A percentile compares a stretch with the other conserved stretches of the same genome.
These are phyloP conservation scores for Cydia splendana DNA, from an alignment of 1,140 invertebrate genomes.

Conservation along the genomic window DNA sequence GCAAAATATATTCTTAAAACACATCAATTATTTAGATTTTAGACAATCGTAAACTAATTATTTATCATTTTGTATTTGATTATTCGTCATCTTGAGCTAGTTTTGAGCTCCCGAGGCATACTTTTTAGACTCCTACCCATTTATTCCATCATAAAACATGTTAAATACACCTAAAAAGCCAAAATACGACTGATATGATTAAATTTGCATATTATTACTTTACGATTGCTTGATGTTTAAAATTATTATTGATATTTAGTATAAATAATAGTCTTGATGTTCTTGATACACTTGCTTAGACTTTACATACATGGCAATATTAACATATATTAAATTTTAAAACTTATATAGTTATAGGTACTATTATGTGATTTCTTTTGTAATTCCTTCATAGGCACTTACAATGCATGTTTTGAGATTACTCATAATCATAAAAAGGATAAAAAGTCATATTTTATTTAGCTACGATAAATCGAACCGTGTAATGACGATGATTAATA, in stretches of 20 bases:
- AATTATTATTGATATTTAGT: conserved; percentile 17
- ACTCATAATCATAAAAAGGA: not conserved
- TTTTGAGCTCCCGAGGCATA: not conserved
- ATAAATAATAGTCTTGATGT: conserved; percentile 4
- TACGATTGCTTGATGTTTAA: conserved; percentile 25
- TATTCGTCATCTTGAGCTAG: no score
- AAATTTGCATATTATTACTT: conserved; percentile 31
- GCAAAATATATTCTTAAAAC: conserved; percentile 17
- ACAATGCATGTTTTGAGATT: no score
- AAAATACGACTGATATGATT: conserved; percentile 26
- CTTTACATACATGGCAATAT: not conserved
- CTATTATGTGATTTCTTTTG: not conserved
- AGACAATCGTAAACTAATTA: no score
- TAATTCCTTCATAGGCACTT: conserved; percentile 10
- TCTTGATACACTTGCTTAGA: conserved; percentile 4
- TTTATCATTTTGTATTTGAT: no score
- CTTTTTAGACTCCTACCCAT: not conserved
- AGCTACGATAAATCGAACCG: no score
- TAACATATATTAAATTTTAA: not conserved
- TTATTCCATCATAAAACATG: not conserved
- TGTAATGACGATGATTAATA: no score
- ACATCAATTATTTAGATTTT: not conserved
- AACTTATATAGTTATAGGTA: not conserved
- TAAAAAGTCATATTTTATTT: no score
- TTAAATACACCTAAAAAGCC: conserved; percentile 19